These are phyloP conservation scores for Xanthorhoe designata DNA, from an alignment of 2,888 invertebrate genomes.

Conservation along the genomic window DNA sequence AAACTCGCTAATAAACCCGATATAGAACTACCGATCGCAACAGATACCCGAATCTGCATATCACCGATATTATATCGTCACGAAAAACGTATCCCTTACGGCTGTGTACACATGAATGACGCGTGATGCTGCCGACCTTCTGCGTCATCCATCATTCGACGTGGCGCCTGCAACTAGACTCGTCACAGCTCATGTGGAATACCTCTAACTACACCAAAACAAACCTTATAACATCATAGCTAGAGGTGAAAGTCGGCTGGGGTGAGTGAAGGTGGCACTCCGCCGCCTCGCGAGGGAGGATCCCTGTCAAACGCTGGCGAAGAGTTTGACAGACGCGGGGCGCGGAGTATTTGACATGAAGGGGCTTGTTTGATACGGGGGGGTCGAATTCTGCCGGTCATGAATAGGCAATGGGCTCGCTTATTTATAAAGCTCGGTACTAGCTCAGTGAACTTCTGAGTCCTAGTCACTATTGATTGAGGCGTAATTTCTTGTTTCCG, in stretches of 20 bases:
- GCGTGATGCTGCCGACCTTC: slow-evolving; percentile 85
- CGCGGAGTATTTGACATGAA: slow-evolving; percentile 86
- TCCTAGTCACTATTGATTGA: slow-evolving; percentile 50
- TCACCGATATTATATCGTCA: slow-evolving; percentile 85
- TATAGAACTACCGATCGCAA: slow-evolving; percentile 49
- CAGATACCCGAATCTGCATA: slow-evolving; percentile 82
- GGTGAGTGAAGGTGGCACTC: slow-evolving; percentile 70
- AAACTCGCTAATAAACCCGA: slow-evolving; percentile 47
- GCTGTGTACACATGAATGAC: slow-evolving; percentile 86
- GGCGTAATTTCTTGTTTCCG: neutral
- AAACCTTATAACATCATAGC: slow-evolving; percentile 41
- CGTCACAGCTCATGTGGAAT: slow-evolving; percentile 72
- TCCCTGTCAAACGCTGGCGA: slow-evolving; percentile 85
- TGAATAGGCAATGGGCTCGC: slow-evolving; percentile 85
- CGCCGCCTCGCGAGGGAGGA: slow-evolving; percentile 82
- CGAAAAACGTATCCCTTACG: slow-evolving; percentile 86
- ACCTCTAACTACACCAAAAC: slow-evolving; percentile 39
- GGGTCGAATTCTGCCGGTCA: slow-evolving; percentile 82
- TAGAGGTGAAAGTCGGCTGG: slow-evolving; percentile 49
- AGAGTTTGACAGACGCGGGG: slow-evolving; percentile 86
- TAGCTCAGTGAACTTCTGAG: slow-evolving; percentile 79
- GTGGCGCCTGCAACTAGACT: slow-evolving; percentile 85
- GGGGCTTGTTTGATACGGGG: slow-evolving; percentile 85
- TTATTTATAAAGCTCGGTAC: slow-evolving; percentile 84
- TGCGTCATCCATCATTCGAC: slow-evolving; percentile 85